Evolutionary conservation across 2,888 invertebrate species (phyloP), one percentile per base, ranked within the genome.

Genomic region (Glaucopsyche alexis): DNA sequence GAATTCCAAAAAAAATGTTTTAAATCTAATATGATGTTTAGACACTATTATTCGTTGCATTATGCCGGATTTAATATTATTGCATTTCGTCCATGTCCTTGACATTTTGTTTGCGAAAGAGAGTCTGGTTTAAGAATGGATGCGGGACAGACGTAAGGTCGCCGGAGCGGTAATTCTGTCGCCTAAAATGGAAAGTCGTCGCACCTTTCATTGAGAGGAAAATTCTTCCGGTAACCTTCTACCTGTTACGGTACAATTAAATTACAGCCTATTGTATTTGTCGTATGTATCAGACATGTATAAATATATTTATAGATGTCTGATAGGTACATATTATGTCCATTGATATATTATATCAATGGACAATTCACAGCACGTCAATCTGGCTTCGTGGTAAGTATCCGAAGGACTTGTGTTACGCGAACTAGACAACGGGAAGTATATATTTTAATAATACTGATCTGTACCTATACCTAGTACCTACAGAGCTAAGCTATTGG

Each of bases 201-300:
- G 47, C 49, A 49, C 49, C 69, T 69, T 69, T 69, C 69, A 69
- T 69, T 69, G 49, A 47, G 67, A 29, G 14, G n/a, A 49, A 69
- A 49, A 49, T 29, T 4, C 14, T 69, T 69, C 69, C 69, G 49
- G 69, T 29, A 69, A 14, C 49, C 49, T 69, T 69, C 42, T 4
- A 9, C 69, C 49, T 11, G 47, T 7, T 49, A 69, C 14, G 49
- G 69, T 11, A 45, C 60, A 60, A 60, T 50, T n/a, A 7, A 50
- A 19, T 16, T 55, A 38, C 42, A 42, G 7, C 5, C 42, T 42
- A 2, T 42, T 42, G 42, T 42, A 42, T 7, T 42, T 8, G 42
- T 60, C 16, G 60, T 38, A 60, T 13, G 9, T 60, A 60, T 14
- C 42, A 7, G 5, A 42, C 0, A 40, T 3, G 40, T 6, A 40